Percentiles rank a stretch among this genome's conserved stretches.
Evolutionary conservation across 2,113 vertebrate genomes (phyloP).

Genomic region (Turnix velox): DNA sequence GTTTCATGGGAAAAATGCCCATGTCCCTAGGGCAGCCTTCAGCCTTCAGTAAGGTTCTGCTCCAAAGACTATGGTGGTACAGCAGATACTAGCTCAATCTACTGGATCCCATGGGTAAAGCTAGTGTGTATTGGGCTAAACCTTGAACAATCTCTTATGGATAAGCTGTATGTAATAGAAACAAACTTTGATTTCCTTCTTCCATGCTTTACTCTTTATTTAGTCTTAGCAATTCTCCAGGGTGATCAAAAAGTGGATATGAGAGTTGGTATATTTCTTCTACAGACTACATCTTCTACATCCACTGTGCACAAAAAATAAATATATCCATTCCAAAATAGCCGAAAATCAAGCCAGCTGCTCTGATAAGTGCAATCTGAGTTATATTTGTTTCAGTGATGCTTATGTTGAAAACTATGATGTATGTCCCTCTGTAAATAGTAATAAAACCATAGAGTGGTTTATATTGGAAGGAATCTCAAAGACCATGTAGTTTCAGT

Average conservation of each 20-base stretch:
- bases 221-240: neutral
- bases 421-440: neutral
- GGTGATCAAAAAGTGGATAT: neutral
- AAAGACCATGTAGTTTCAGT: too few relatives aligned
- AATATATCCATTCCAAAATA: neutral
- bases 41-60: neutral
- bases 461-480: too few relatives aligned
- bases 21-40: neutral
- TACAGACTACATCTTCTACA: accelerated
- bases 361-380: neutral
- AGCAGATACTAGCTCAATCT: neutral
- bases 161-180: neutral
- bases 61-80: neutral
- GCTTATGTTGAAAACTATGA: neutral
- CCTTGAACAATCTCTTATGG: neutral
- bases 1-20: neutral
- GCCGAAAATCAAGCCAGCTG: neutral
- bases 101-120: neutral
- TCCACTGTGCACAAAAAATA: neutral
- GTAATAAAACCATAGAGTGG: too few relatives aligned
- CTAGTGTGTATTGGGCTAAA: neutral
- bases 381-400: neutral
- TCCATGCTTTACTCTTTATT: neutral
- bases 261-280: neutral
- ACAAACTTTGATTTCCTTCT: neutral